Evolutionary conservation across 1,140 invertebrate genomes (phyloP), one percentile per base, ranked within the genome.

Genomic region (Parapsyche elsis): DNA sequence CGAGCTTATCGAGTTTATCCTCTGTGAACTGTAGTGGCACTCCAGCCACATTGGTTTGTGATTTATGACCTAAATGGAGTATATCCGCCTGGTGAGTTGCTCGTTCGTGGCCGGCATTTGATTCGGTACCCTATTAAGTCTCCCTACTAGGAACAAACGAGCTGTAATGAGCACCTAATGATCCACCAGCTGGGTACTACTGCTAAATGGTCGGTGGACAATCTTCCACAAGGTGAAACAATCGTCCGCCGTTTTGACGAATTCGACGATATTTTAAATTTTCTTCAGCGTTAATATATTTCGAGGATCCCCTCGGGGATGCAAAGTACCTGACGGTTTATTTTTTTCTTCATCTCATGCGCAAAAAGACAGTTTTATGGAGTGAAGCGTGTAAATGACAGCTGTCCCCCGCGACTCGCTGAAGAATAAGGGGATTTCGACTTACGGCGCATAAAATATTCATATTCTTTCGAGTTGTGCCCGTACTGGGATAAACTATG

Each of bases 31-130:
- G 9, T 9, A 12, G 2, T 12, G 9, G 24, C 24, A 23, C 64
- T 67, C 64, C 19, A 67, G 23, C 64, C 64, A 67, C 64, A 67
- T 67, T 67, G 64, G 38, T 57, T 75, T 75, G 24, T 75, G 73
- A 75, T 53, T 75, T 75, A 75, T 75, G 73, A 75, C 16, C 49
- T 75, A 75, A 75, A 75, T 75, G 24, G 73, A 49, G 16, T 57
- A 75, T 53, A 75, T 75, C 73, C 73, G 73, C 73, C 7, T 9
- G n/a, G 14, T 10, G 59, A 24, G 73, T 23, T 49, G 12, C 19
- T n/a, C 16, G 24, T 73, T 26, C 30, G 24, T 38, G 53, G 53
- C 19, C 10, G 64, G 24, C 23, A 14, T 19, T 19, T 53, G 44
- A 46, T 49, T 75, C 45, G 71, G n/a, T 61, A 4, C 71, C 46